Conservation (phyloP, 1,140 invertebrate genomes). For the Hyposmocoma kahamanoa region DNA sequence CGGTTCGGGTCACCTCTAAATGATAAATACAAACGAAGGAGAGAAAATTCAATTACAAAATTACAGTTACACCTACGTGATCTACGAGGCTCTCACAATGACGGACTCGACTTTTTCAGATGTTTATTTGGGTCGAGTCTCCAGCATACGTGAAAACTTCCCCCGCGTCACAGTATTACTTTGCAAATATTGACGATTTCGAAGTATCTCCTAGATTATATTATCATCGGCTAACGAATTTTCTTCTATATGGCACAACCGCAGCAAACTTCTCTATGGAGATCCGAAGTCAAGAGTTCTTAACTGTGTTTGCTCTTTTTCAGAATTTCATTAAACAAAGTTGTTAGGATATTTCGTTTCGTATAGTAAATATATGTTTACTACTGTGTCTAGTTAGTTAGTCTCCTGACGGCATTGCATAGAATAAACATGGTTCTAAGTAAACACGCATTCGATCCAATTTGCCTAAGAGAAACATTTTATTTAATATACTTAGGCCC, state of each 20-base stretch:
- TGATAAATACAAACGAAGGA: constrained; percentile 22
- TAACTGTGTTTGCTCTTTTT: background rate
- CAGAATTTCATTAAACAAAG: background rate
- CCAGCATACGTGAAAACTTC: constrained; percentile 34
- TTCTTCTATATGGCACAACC: background rate
- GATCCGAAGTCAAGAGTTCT: background rate
- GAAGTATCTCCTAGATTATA: constrained; percentile 6
- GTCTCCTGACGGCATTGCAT: too few species aligned
- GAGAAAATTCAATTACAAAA: constrained; percentile 37
- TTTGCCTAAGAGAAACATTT: too few species aligned
- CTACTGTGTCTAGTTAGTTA: too few species aligned
- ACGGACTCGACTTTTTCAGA: constrained; percentile 31
- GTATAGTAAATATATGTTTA: too few species aligned
- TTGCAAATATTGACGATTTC: constrained; percentile 32
- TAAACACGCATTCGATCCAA: too few species aligned
- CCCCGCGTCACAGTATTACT: constrained; percentile 28
- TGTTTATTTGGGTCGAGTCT: constrained; percentile 43
- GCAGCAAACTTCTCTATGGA: background rate
- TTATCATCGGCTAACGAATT: background rate
- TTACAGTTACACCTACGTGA: constrained; percentile 22
- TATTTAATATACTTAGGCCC: too few species aligned
- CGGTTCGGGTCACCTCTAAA: constrained; percentile 13
- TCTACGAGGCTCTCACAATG: too few species aligned
- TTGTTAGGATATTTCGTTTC: background rate
- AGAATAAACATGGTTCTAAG: too few species aligned